phyloP scores from a whole-genome alignment of 1,140 invertebrate genomes.

The Spodoptera frugiperda region DNA sequence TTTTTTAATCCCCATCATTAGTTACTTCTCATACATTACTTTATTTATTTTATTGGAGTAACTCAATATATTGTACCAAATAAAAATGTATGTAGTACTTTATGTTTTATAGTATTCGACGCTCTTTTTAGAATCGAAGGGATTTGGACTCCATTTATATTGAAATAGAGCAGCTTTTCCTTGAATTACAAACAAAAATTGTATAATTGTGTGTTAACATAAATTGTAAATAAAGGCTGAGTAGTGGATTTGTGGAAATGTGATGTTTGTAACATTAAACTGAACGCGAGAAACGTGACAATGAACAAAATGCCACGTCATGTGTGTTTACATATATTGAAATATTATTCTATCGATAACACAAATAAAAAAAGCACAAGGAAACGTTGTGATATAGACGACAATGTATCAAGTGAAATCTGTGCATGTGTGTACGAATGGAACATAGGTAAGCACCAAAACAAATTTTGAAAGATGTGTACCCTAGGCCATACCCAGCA shows the following conservation, averaged over 20 bases:
- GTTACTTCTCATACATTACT: too few species aligned
- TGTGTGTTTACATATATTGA: conserved; percentile 4
- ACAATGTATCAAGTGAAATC: conserved; percentile 10
- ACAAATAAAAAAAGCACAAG: neutral
- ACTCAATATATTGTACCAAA: too few species aligned
- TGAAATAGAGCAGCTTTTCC: too few species aligned
- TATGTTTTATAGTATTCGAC: too few species aligned
- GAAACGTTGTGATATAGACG: neutral
- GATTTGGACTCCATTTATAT: too few species aligned
- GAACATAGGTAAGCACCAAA: conserved; percentile 54
- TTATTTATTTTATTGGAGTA: too few species aligned
- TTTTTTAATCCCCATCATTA: too few species aligned
- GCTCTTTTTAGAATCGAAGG: too few species aligned
- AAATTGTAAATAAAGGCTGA: too few species aligned
- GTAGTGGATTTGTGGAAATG: neutral
- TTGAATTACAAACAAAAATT: too few species aligned
- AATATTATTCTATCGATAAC: neutral
- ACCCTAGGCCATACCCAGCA: conserved; percentile 73
- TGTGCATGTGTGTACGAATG: conserved; percentile 43
- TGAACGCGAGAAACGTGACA: neutral
- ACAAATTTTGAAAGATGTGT: conserved; percentile 79
- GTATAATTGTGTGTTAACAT: too few species aligned
- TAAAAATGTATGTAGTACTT: too few species aligned
- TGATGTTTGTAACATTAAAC: conserved; percentile 31
- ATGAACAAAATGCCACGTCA: conserved; percentile 1